A percentile compares a stretch with the other conserved stretches of the same genome.
Conservation (phyloP, 64 coral and sea anemone genomes). For the Montipora cactus region DNA sequence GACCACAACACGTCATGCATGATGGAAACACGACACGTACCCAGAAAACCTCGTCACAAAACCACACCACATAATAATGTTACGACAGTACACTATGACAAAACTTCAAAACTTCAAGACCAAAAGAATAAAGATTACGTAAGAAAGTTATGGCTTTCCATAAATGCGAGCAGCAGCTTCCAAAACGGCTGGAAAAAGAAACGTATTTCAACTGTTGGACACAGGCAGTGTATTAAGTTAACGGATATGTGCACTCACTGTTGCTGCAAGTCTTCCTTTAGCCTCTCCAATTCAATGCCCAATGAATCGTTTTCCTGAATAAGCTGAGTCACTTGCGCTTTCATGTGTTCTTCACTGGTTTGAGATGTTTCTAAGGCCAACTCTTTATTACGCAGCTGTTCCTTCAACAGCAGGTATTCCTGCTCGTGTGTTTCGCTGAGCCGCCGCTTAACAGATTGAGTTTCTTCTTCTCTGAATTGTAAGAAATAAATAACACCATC, state of each 20-base stretch:
- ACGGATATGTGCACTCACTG: conserved; percentile 4
- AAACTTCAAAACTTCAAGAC: too few species aligned
- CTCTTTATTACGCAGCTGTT: neutral
- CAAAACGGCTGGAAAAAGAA: too few species aligned
- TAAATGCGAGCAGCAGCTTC: too few species aligned
- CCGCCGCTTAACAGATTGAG: neutral
- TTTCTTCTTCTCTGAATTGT: neutral
- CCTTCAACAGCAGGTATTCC: conserved; percentile 2
- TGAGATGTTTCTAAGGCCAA: neutral
- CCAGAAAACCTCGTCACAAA: too few species aligned
- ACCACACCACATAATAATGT: too few species aligned
- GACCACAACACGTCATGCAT: too few species aligned
- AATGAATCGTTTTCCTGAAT: conserved; percentile 59
- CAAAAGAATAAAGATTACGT: too few species aligned
- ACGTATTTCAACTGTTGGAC: too few species aligned
- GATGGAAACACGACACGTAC: too few species aligned
- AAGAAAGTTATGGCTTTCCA: too few species aligned
- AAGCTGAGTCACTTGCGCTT: conserved; percentile 62
- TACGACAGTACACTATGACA: too few species aligned
- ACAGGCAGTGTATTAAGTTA: neutral
- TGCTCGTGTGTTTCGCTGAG: neutral
- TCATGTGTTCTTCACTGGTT: neutral
- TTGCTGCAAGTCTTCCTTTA: conserved; percentile 21
- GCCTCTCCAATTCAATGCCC: neutral
- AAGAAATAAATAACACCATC: neutral